Evolutionary conservation across 53 echinoderm and acorn worm species (phyloP).

Genomic region (Zoroaster sp.): DNA sequence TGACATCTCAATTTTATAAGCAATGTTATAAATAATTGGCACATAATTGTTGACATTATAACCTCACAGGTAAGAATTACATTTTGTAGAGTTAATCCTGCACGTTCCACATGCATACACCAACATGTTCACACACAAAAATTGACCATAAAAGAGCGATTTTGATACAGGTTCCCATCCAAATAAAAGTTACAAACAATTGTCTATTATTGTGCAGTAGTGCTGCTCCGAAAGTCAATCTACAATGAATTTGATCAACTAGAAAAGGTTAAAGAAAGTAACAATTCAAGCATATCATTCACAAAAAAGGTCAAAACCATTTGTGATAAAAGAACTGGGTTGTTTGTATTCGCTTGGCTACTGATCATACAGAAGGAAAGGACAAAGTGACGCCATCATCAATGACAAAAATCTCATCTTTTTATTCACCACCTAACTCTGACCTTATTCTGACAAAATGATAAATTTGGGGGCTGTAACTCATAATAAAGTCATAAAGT

Average conservation of each 20-base stretch:
- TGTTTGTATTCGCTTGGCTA: background rate
- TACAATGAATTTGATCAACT: background rate
- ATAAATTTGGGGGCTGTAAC: background rate
- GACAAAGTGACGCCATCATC: background rate
- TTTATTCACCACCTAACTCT: background rate
- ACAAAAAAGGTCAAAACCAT: background rate
- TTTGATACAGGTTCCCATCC: too few species aligned
- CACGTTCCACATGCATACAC: constrained; percentile 9
- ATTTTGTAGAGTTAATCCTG: background rate
- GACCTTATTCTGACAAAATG: background rate
- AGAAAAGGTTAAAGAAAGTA: background rate
- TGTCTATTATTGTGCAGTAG: too few species aligned
- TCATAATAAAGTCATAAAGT: background rate
- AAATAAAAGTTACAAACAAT: too few species aligned
- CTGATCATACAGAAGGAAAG: background rate
- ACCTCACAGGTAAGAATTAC: background rate
- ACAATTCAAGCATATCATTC: background rate
- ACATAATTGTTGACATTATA: background rate
- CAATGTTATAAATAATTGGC: background rate
- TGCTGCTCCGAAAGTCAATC: background rate
- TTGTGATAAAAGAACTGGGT: background rate
- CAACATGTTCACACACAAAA: too few species aligned
- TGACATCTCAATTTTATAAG: background rate
- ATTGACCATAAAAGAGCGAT: too few species aligned
- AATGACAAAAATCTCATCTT: background rate